Evolutionary conservation across 2,888 invertebrate genomes (phyloP).

Genomic region (Drosophila meridiana): DNA sequence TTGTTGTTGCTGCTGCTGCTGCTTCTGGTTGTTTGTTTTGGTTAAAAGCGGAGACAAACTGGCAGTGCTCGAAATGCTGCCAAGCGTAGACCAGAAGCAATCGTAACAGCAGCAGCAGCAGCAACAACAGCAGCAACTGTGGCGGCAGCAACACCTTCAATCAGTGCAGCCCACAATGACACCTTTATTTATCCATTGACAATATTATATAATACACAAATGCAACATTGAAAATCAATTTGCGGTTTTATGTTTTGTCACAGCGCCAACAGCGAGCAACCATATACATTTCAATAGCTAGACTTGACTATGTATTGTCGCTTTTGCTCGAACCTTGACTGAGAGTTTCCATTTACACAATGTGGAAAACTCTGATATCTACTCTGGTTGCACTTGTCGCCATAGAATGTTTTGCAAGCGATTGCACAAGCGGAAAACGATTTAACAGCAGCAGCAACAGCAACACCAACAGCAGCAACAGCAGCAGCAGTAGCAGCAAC

Average conservation of each 20-base stretch:
- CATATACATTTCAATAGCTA: constrained; percentile 21
- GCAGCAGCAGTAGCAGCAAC: constrained; percentile 52
- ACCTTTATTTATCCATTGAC: constrained; percentile 29
- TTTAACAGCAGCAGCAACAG: constrained; percentile 59
- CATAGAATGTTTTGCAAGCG: constrained; percentile 67
- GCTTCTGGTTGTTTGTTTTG: constrained; percentile 61
- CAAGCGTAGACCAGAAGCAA: constrained; percentile 46
- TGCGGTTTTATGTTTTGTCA: constrained; percentile 70
- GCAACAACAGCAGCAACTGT: constrained; percentile 9
- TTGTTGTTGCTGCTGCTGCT: constrained; percentile 36
- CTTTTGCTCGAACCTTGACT: constrained; percentile 66
- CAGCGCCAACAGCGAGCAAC: constrained; percentile 62
- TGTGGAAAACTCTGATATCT: constrained; percentile 25
- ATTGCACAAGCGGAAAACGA: constrained; percentile 76
- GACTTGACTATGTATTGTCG: background rate
- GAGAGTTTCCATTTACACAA: constrained; percentile 61
- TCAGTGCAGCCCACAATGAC: constrained; percentile 32
- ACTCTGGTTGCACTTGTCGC: constrained; percentile 72
- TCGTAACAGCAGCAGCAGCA: constrained; percentile 14
- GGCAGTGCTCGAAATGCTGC: constrained; percentile 64
- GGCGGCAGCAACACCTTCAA: constrained; percentile 53
- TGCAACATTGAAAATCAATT: constrained; percentile 75
- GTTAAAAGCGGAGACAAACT: constrained; percentile 73
- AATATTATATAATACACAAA: constrained; percentile 58
- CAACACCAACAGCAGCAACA: constrained; percentile 52